Conservation (phyloP, 1,140 invertebrate species). For the Steinernema khuongi region DNA sequence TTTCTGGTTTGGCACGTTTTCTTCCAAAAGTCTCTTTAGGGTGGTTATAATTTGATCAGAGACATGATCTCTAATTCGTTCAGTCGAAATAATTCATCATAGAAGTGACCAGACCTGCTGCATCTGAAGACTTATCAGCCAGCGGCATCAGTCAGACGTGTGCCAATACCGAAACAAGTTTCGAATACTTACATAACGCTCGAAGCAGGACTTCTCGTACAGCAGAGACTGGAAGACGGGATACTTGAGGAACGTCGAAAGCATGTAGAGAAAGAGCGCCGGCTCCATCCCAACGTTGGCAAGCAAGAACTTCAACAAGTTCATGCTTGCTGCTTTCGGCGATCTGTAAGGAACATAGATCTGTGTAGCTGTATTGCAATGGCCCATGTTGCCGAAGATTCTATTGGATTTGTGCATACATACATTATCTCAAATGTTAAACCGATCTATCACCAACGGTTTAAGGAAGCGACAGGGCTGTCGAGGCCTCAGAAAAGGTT, state of each 20-base stretch:
- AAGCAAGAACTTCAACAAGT: not conserved
- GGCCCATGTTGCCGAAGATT: no score
- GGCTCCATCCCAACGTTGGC: constrained; percentile 30
- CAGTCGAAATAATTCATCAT: not conserved
- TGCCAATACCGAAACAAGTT: not conserved
- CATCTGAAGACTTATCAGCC: no score
- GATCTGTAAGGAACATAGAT: not conserved
- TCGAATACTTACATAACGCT: constrained; percentile 20
- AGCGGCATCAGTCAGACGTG: no score
- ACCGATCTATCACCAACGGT: no score
- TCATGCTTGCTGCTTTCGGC: constrained; percentile 7
- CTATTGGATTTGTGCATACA: no score
- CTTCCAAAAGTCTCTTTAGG: no score
- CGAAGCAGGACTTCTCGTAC: constrained; percentile 29
- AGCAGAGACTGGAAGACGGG: constrained; percentile 32
- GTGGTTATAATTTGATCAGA: not conserved
- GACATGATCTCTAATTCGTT: not conserved
- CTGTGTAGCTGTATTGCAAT: no score
- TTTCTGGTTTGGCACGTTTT: no score
- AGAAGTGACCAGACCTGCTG: no score
- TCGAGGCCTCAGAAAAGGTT: no score
- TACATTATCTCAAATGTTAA: no score
- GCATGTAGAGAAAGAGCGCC: constrained; percentile 35
- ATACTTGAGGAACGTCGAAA: constrained; percentile 33
- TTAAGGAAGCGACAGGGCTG: no score